Conservation (phyloP, 1,140 invertebrate species). For the Drosophila lowei region DNA sequence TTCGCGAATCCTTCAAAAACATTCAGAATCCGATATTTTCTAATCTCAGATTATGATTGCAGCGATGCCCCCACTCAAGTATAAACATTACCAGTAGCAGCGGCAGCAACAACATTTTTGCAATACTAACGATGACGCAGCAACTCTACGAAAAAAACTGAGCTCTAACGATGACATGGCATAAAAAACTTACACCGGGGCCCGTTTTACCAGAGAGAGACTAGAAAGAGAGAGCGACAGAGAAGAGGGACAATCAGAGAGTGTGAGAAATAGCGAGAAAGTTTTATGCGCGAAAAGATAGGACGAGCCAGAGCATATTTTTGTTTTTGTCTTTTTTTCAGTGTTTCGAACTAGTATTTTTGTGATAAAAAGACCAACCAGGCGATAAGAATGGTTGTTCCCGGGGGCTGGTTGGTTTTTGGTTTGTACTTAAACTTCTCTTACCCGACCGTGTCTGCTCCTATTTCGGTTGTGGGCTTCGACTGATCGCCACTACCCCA, state of each 20-base stretch:
- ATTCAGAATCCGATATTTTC: constrained; percentile 46
- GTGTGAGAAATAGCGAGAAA: constrained; percentile 36
- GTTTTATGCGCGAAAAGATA: constrained; percentile 45
- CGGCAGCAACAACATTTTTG: constrained; percentile 52
- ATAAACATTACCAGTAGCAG: constrained; percentile 8
- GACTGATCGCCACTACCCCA: not conserved
- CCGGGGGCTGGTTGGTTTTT: not conserved
- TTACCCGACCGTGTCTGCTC: not conserved
- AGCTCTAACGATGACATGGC: constrained; percentile 73
- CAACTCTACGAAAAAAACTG: constrained; percentile 44
- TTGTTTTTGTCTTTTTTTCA: no score
- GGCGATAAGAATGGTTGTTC: constrained; percentile 16
- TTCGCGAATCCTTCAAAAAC: constrained; percentile 26
- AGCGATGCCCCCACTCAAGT: constrained; percentile 29
- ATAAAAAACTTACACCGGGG: constrained; percentile 57
- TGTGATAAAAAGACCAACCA: constrained; percentile 26
- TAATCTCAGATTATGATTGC: constrained; percentile 64
- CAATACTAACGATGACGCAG: constrained; percentile 67
- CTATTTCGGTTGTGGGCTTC: constrained; percentile 27
- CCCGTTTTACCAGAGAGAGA: constrained; percentile 39
- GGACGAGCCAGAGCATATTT: not conserved
- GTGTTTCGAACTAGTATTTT: constrained; percentile 14
- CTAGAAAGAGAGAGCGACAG: constrained; percentile 13
- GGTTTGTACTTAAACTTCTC: constrained; percentile 20
- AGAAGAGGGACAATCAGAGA: constrained; percentile 2